A percentile compares a stretch with the other conserved stretches of the same genome.
phyloP scores from a whole-genome alignment of 1,140 invertebrate species.

The Cydia fagiglandana region DNA sequence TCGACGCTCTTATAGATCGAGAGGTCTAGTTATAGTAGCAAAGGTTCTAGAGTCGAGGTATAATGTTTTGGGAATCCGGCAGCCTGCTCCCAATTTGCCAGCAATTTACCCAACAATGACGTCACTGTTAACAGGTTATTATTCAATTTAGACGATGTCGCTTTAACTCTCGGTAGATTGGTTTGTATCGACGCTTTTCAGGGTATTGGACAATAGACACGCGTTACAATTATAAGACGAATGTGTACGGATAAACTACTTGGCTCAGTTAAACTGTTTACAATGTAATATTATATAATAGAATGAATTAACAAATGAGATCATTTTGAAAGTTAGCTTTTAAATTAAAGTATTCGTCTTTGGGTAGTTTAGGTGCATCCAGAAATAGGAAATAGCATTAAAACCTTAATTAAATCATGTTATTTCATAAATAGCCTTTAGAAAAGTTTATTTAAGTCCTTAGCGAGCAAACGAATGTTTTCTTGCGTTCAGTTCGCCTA shows the following conservation, averaged over 20 bases:
- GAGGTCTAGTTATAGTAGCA: neutral
- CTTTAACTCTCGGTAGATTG: conserved; percentile 10
- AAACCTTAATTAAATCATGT: too few relatives aligned
- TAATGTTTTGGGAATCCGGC: neutral
- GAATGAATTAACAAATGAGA: neutral
- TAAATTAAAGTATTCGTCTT: too few relatives aligned
- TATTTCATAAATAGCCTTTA: too few relatives aligned
- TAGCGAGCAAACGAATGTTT: too few relatives aligned
- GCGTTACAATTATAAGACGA: conserved; percentile 1
- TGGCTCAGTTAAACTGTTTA: neutral
- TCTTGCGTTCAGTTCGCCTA: neutral
- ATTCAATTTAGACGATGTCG: conserved; percentile 17
- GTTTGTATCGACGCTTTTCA: conserved; percentile 9
- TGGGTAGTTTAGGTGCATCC: too few relatives aligned
- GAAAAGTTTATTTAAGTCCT: too few relatives aligned
- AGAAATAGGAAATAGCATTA: too few relatives aligned
- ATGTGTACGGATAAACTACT: neutral
- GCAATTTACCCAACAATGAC: conserved; percentile 16
- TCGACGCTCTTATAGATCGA: neutral
- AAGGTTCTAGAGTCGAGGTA: neutral
- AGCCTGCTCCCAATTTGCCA: neutral
- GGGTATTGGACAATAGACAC: neutral
- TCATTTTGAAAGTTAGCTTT: too few relatives aligned
- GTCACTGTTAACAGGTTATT: conserved; percentile 18
- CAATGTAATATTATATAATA: too few relatives aligned